Evolutionary conservation across 2,797 vertebrate species (phyloP).

Genomic region (Peromyscus nudipes): DNA sequence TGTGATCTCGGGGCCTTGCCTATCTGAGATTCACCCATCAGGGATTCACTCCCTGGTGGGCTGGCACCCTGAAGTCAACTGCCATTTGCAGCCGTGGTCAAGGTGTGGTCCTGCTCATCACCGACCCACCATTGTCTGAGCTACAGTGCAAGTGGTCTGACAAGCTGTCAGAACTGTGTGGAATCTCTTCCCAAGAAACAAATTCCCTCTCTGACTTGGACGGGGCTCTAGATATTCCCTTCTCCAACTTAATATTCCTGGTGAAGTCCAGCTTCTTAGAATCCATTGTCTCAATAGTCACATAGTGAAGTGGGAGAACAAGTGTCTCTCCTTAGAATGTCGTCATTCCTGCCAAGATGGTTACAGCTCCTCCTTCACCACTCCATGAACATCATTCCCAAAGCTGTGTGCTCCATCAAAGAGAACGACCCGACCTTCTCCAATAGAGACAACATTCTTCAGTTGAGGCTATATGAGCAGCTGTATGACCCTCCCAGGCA

Average conservation of each 20-base stretch:
- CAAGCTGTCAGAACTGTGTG: not conserved
- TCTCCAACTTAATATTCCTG: not conserved
- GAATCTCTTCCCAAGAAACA: not conserved
- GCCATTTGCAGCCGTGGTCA: too few species aligned
- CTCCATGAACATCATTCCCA: not conserved
- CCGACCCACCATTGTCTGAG: not conserved
- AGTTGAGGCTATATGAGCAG: not conserved
- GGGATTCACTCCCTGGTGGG: too few species aligned
- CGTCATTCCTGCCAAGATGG: not conserved
- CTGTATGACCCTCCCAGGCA: not conserved
- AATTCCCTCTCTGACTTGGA: not conserved
- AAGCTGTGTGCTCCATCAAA: not conserved
- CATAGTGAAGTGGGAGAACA: not conserved
- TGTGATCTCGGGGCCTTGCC: too few species aligned
- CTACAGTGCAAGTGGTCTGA: not conserved
- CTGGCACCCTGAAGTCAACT: too few species aligned
- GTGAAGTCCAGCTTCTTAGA: not conserved
- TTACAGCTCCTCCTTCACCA: not conserved
- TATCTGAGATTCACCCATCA: too few species aligned
- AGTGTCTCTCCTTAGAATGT: not conserved
- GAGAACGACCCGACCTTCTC: not conserved
- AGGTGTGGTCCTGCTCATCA: not conserved
- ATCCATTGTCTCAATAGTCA: not conserved
- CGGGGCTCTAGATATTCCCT: not conserved
- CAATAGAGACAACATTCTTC: not conserved